Percentiles rank a stretch among this genome's conserved stretches.
Conservation (phyloP, 2,113 vertebrate genomes). For the Mormyrus iriodes region DNA sequence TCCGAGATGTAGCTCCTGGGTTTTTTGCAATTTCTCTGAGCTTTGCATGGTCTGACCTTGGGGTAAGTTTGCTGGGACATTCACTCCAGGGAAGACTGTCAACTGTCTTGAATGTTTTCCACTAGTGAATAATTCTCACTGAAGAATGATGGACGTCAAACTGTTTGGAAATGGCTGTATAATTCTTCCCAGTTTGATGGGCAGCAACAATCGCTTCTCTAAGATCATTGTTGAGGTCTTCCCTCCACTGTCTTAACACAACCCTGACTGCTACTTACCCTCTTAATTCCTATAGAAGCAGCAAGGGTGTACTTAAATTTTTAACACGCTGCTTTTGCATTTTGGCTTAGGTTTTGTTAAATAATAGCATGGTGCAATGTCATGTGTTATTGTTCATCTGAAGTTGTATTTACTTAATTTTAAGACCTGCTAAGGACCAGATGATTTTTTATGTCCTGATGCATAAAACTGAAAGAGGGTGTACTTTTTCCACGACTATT, state of each 20-base stretch:
- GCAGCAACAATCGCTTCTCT: too few species aligned
- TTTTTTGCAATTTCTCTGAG: too few species aligned
- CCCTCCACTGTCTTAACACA: neutral
- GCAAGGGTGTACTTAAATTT: neutral
- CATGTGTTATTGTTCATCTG: neutral
- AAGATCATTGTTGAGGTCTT: too few species aligned
- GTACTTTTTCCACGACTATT: neutral
- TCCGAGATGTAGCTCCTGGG: neutral
- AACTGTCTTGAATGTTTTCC: neutral
- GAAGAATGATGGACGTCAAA: too few species aligned
- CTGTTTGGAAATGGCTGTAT: too few species aligned
- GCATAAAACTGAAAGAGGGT: neutral
- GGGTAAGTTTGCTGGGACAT: too few species aligned
- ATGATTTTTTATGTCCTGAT: too few species aligned
- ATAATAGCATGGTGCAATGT: neutral
- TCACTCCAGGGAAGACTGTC: too few species aligned
- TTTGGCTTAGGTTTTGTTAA: neutral
- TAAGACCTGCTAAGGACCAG: neutral
- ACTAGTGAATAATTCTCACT: neutral
- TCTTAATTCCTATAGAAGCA: neutral
- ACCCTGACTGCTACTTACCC: neutral
- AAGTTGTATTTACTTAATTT: neutral
- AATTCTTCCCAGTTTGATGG: too few species aligned
- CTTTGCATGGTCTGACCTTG: neutral
- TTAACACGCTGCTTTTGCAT: neutral